Conservation (phyloP, 2,888 invertebrate genomes). For the Trichogramma evanescens region DNA sequence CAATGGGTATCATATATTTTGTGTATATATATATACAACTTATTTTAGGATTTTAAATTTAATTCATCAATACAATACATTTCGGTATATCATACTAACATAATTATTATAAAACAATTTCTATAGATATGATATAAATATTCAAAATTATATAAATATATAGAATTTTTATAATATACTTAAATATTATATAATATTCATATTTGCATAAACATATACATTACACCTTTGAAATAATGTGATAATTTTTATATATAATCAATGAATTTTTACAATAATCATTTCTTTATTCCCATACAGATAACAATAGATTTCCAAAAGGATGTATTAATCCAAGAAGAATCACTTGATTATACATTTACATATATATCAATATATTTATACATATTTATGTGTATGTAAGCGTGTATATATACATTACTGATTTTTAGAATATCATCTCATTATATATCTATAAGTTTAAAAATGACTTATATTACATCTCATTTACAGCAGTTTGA, state of each 20-base stretch:
- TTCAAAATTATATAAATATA: not conserved
- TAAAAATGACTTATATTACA: too few relatives aligned
- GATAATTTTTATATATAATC: slow-evolving; percentile 2
- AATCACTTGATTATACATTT: slow-evolving; percentile 22
- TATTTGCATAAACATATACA: slow-evolving; percentile 28
- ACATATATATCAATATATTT: slow-evolving; percentile 10
- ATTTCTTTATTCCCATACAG: slow-evolving; percentile 46
- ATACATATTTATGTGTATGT: slow-evolving; percentile 23
- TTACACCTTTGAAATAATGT: slow-evolving; percentile 40
- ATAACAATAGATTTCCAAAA: slow-evolving; percentile 47
- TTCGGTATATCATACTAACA: not conserved
- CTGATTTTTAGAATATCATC: slow-evolving; percentile 14
- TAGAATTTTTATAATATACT: slow-evolving; percentile 10
- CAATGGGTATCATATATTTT: too few relatives aligned
- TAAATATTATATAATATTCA: slow-evolving; percentile 19
- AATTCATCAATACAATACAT: slow-evolving; percentile 25
- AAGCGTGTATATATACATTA: slow-evolving; percentile 19
- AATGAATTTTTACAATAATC: slow-evolving; percentile 39
- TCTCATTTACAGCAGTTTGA: too few relatives aligned
- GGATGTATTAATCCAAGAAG: slow-evolving; percentile 39
- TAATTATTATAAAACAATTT: slow-evolving; percentile 7
- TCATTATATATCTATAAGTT: slow-evolving; percentile 14
- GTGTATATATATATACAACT: too few relatives aligned
- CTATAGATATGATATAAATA: slow-evolving; percentile 9
- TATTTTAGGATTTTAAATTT: not conserved